Percentiles rank a stretch among this genome's conserved stretches.
phyloP scores from a whole-genome alignment of 2,888 invertebrate species.

The Noctua janthe region DNA sequence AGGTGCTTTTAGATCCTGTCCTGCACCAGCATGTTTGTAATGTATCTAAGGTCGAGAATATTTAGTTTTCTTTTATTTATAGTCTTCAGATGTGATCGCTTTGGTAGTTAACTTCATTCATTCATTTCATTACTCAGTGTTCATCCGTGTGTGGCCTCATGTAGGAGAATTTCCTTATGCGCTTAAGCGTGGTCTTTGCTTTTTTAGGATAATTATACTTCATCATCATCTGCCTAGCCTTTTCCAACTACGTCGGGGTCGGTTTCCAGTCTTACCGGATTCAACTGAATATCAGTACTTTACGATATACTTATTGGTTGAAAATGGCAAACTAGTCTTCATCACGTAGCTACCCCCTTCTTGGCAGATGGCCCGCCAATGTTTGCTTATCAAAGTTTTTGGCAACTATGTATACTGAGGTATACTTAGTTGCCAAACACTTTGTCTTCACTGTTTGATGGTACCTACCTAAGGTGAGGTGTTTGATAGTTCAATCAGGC shows the following conservation, averaged over 20 bases:
- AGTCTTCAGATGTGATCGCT: neutral
- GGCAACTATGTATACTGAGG: neutral
- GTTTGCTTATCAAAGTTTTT: neutral
- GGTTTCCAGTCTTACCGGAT: neutral
- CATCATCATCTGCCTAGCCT: neutral
- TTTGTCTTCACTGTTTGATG: neutral
- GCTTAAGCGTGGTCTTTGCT: neutral
- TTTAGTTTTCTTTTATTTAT: neutral
- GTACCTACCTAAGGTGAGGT: neutral
- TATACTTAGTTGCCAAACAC: too few species aligned
- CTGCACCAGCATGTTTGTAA: neutral
- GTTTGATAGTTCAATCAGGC: neutral
- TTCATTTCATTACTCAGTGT: neutral
- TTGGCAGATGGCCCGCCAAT: neutral
- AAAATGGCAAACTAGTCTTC: neutral
- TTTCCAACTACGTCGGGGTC: neutral
- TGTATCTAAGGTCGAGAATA: neutral
- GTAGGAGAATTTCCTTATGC: neutral
- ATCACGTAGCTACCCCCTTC: neutral
- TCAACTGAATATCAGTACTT: neutral
- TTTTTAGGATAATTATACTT: neutral
- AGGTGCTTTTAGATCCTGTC: slow-evolving; percentile 1
- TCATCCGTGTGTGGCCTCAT: neutral
- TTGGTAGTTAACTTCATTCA: neutral
- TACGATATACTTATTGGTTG: neutral